Base-by-base conservation (phyloP, 2,113 vertebrate genomes). In the Rhynchopsitta pachyrhyncha region DNA sequence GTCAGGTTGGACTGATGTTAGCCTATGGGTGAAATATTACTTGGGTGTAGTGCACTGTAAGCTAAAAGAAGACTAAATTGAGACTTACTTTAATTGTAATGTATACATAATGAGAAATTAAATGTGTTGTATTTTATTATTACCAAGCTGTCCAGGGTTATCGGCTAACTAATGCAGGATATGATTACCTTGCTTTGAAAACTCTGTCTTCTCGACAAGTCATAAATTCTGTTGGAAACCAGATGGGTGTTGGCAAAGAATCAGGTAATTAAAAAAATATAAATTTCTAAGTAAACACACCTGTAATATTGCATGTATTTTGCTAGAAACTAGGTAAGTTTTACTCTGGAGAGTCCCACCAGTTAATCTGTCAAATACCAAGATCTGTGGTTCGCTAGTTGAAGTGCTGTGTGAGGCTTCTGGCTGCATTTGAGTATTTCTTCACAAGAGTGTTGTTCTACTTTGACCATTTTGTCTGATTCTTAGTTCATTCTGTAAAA, bases 171-270 rank as follows among this genome's bases (percentile, higher is more conserved):
- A 98, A 99, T 3, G 98, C 98, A 70, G 99, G 99, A 33, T 99
- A 99, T 94, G 99, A 99, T 97, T 99, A 99, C 95, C 96, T 99
- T 79, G 99, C 99, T 87, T 97, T 99, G 91, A 99, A 99, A 98
- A 98, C 99, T 5, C 96, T 99, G 37, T 99, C 98, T 47, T 98
- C 99, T 35, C 98, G 99, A 88, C 98, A 99, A 90, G 97, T 99
- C n/a, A 52, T 99, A 69, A 89, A 86, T 89, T 99, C 99, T 91
- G 98, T 99, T 96, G 99, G 99, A 95, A 99, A 99, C 96, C 99
- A 99, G 95, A 99, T 99, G 98, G 99, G 99, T 82, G 99, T 99
- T 76, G 99, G 99, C 46, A 99, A 99, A 98, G 99, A 99, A 97
- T 99, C 99, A 91, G 99, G 99, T 99, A 97, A 96, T 79, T 89